Evolutionary conservation across 1,140 invertebrate genomes (phyloP), one percentile per base, ranked within the genome.

Genomic region (Drosophila nigromelanica): DNA sequence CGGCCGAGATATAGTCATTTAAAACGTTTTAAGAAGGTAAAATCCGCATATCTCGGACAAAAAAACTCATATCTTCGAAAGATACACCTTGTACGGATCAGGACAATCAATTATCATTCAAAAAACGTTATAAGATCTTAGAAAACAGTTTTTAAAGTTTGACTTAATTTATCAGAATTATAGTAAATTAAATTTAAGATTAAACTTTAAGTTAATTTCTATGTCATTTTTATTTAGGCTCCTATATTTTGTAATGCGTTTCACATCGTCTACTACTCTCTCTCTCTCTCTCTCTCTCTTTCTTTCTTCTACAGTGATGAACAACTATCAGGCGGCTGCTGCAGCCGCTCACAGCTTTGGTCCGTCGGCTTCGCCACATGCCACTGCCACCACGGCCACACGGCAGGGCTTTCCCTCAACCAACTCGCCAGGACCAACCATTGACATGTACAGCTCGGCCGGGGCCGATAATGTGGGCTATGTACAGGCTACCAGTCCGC

Each of bases 401-500:
- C 93, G 96, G 91, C 94, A 94, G 64, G 94, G 94, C n/a, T 98
- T 98, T 93, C 96, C 97, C 21, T 95, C 97, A 15, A 96, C 97
- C 71, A 97, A 97, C 92, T 97, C 97, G 67, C 97, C 97, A 40
- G 96, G 96, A 50, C 96, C 96, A 3, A 94, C 95, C 85, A 96
- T 98, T 81, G 97, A 98, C 92, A 96, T 98, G 94, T 98, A 97
- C 93, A 96, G 95, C 93, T 96, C 96, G 83, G 94, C 93, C 82
- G 95, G 94, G 54, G 95, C 95, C 91, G 95, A 97, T 92, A 95
- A 95, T 92, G 96, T 97, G 54, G 96, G 96, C 91, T 98, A 98
- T 92, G 97, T 98, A 90, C 97, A 98, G 93, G 96, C 97, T 78
- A 96, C 97, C 89, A 98, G 96, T 93, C 97, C 97, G 77, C 97